phyloP scores from a whole-genome alignment of 2,797 vertebrate species.

The Semaprochilodus insignis region DNA sequence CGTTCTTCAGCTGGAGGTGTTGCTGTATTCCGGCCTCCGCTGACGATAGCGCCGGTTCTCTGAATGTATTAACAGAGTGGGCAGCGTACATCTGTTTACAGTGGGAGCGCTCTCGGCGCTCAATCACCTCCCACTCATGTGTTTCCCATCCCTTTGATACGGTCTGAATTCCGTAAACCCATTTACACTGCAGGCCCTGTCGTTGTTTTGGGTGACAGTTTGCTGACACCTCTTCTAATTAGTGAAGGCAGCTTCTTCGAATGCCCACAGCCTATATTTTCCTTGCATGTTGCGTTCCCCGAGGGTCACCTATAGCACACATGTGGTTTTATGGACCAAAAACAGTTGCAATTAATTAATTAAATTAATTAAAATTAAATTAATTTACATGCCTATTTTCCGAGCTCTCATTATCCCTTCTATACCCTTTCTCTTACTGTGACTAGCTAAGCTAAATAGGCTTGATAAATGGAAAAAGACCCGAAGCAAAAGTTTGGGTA shows the following conservation, averaged over 20 bases:
- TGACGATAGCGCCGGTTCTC: conserved; percentile 48
- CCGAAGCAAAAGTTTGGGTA: too few relatives aligned
- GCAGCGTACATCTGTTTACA: conserved; percentile 38
- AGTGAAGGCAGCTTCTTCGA: too few relatives aligned
- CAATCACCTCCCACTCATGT: conserved; percentile 1
- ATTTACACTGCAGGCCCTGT: not conserved
- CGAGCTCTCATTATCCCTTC: too few relatives aligned
- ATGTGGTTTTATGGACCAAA: too few relatives aligned
- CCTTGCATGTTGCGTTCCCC: not conserved
- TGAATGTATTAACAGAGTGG: conserved; percentile 39
- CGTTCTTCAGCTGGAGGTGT: conserved; percentile 42
- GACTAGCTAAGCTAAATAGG: too few relatives aligned
- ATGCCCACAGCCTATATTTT: too few relatives aligned
- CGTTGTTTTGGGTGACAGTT: not conserved
- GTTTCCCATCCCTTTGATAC: not conserved
- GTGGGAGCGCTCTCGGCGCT: conserved; percentile 27
- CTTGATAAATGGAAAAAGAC: too few relatives aligned
- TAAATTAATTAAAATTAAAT: too few relatives aligned
- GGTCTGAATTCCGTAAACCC: not conserved
- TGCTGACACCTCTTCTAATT: not conserved
- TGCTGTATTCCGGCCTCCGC: conserved; percentile 45
- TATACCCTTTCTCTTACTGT: too few relatives aligned
- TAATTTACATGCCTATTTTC: too few relatives aligned
- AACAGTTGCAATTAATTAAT: too few relatives aligned
- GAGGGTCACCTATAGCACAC: not conserved